phyloP scores from a whole-genome alignment of 2,113 vertebrate genomes.

The Corythaixoides concolor region DNA sequence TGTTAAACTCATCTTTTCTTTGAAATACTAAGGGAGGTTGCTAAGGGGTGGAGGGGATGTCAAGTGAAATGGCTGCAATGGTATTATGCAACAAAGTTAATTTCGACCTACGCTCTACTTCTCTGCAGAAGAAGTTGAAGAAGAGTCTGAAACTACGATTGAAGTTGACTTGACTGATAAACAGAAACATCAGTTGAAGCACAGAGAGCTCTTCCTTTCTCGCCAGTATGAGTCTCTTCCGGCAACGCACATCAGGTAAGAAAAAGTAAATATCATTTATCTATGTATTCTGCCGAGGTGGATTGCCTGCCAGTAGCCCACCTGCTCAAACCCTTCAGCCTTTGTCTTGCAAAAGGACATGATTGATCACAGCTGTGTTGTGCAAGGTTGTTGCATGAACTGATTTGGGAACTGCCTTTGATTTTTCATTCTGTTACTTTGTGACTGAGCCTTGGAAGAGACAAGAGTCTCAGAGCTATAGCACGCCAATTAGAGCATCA shows the following conservation, averaged over 20 bases:
- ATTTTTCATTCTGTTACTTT: neutral
- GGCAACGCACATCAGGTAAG: constrained; percentile 93
- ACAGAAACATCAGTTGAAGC: constrained; percentile 96
- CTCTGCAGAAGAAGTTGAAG: constrained; percentile 93
- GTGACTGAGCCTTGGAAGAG: neutral
- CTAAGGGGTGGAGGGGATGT: constrained; percentile 13
- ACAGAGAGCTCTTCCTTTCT: constrained; percentile 95
- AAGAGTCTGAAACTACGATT: constrained; percentile 89
- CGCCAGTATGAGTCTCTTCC: constrained; percentile 96
- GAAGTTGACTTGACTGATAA: constrained; percentile 94
- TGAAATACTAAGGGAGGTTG: constrained; percentile 19
- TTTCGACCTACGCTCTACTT: constrained; percentile 57
- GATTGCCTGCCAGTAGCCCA: neutral
- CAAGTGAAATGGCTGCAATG: constrained; percentile 23
- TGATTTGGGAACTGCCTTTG: neutral
- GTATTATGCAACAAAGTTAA: constrained; percentile 53
- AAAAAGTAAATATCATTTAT: neutral
- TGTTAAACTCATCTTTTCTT: constrained; percentile 19
- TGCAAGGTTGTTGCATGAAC: neutral
- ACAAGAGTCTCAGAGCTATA: neutral
- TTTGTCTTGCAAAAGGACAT: neutral
- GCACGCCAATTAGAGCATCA: neutral
- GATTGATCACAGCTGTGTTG: neutral
- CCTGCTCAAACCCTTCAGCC: neutral
- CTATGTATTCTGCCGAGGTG: neutral